Percentiles rank a stretch among this genome's conserved stretches.
Conservation (phyloP, 1,140 invertebrate species). For the Samia ricini region DNA sequence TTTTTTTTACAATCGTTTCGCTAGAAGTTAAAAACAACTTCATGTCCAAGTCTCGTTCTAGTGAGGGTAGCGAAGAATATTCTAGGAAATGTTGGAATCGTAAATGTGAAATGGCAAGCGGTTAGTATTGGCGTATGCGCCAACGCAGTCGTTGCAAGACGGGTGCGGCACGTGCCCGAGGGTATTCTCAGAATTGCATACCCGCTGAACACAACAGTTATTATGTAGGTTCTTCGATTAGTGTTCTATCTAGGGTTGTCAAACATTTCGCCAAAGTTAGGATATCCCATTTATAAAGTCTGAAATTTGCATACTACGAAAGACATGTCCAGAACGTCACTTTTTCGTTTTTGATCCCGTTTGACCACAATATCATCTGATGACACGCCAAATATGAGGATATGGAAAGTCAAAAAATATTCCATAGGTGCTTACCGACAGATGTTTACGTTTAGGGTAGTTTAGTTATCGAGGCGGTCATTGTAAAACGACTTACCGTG, state of each 20-base stretch:
- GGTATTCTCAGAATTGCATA: slow-evolving; percentile 60
- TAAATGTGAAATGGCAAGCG: slow-evolving; percentile 55
- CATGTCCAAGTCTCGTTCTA: neutral
- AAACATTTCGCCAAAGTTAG: too few relatives aligned
- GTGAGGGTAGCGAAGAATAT: slow-evolving; percentile 38
- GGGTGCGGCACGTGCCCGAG: slow-evolving; percentile 56
- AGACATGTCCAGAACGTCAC: too few relatives aligned
- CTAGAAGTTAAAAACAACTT: slow-evolving; percentile 2
- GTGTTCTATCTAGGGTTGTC: neutral
- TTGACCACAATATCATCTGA: too few relatives aligned
- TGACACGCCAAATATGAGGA: too few relatives aligned
- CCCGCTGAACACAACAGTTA: slow-evolving; percentile 37
- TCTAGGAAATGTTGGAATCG: slow-evolving; percentile 63
- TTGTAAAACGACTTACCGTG: too few relatives aligned
- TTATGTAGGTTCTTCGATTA: slow-evolving; percentile 10
- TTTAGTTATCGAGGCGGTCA: too few relatives aligned
- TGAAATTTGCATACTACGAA: too few relatives aligned
- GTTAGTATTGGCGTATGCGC: slow-evolving; percentile 23
- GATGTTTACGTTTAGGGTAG: too few relatives aligned
- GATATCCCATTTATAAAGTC: too few relatives aligned
- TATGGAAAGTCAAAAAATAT: too few relatives aligned
- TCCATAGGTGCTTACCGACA: too few relatives aligned
- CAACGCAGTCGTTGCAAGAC: slow-evolving; percentile 21
- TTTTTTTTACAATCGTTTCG: slow-evolving; percentile 7
- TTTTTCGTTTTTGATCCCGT: too few relatives aligned